Percentiles rank a stretch among this genome's conserved stretches.
Evolutionary conservation across 23 tunicate genomes (phyloP).

Genomic region (Trididemnum nubilum): DNA sequence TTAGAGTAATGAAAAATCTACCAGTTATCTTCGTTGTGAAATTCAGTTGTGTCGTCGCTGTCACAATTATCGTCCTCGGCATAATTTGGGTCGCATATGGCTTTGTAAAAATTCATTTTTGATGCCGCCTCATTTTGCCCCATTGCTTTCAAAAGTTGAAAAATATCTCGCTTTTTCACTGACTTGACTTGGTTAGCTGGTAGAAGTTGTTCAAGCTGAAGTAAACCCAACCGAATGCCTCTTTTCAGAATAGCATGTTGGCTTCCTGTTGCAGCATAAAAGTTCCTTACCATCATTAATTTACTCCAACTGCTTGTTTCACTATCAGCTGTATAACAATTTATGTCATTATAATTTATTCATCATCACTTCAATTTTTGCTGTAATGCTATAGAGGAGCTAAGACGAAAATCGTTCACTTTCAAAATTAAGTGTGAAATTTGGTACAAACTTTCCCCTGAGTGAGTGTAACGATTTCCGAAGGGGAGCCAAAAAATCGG

Average conservation of each 20-base stretch:
- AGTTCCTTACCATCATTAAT: background rate
- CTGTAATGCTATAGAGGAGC: too few species aligned
- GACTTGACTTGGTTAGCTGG: background rate
- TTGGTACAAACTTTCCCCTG: too few species aligned
- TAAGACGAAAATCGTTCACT: too few species aligned
- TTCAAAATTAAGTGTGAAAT: too few species aligned
- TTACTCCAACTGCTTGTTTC: too few species aligned
- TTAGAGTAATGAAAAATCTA: background rate
- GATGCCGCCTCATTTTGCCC: background rate
- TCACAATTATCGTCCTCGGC: background rate
- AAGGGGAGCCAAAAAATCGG: too few species aligned
- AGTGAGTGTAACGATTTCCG: too few species aligned
- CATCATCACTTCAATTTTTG: too few species aligned
- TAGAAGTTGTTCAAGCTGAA: background rate
- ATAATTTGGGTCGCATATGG: background rate
- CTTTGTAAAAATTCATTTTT: background rate
- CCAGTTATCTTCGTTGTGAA: background rate
- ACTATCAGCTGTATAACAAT: too few species aligned
- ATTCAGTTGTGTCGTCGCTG: background rate
- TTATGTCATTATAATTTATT: too few species aligned
- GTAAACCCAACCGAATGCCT: background rate
- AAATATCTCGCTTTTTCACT: conserved; percentile 17
- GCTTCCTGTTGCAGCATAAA: background rate
- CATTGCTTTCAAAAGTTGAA: conserved; percentile 16
- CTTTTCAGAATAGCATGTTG: background rate